Base-by-base conservation (phyloP, 2,113 vertebrate genomes). In the Urocolius indicus region DNA sequence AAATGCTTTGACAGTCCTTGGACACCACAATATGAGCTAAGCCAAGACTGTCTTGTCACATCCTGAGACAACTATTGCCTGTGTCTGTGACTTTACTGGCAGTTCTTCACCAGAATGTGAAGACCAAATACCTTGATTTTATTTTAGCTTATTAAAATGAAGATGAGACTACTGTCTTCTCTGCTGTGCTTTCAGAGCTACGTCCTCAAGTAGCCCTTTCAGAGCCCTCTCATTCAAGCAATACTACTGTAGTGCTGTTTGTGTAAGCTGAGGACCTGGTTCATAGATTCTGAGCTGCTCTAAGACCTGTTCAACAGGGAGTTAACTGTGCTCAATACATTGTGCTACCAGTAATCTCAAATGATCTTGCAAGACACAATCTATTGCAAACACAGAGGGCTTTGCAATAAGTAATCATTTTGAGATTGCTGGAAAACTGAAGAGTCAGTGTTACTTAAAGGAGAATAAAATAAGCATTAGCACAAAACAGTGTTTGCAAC, bases 391-490 rank as follows among this genome's bases (percentile, higher is more conserved):
- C 29, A 36, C 16, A 72, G 68, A 81, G 41, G 81, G 72, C 55
- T 86, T 84, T 81, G 82, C 69, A 61, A 26, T 84, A 58, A 48
- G 52, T 63, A 78, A 89, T 92, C 26, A 66, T 86, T 81, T 75
- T 21, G 74, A 84, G 61, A 78, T 84, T 87, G 90, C 86, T 61
- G 69, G 62, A 93, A 93, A 95, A 90, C 65, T 29, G 62, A 82
- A 75, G 62, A 68, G 41, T 92, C 91, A 72, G 77, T 57, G 62
- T 67, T 91, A 58, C 81, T 96, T 88, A 89, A 87, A 86, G 73
- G 61, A 80, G 73, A 90, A 89, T 54, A 94, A 93, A 94, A 94
- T 61, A 93, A 93, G 82, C 91, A 87, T 94, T 84, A 96, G 62
- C 76, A 91, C 80, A 87, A 76, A 96, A 10, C 79, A 57, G 36